Evolutionary conservation across 2,797 vertebrate species (phyloP).

Genomic region (Danio tinwini): DNA sequence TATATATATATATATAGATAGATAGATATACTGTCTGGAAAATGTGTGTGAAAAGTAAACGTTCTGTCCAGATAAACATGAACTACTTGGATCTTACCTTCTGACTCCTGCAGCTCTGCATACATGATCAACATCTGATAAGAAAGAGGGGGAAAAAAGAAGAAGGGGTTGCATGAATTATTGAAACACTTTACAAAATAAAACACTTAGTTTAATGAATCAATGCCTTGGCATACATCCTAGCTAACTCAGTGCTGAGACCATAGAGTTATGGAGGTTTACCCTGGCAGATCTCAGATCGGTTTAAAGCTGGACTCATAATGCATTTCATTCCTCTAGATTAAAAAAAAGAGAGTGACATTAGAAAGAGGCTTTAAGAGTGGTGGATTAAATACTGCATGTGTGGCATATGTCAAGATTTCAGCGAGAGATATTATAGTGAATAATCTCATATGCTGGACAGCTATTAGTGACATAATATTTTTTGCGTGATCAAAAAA

Average conservation of each 20-base stretch:
- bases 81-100: neutral
- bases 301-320: slow-evolving; percentile 1
- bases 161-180: slow-evolving; percentile 6
- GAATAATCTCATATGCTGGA: neutral
- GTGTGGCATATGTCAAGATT: slow-evolving; percentile 18
- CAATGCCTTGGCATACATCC: slow-evolving; percentile 17
- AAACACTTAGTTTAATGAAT: slow-evolving; percentile 31
- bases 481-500: neutral
- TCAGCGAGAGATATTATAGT: slow-evolving; percentile 16
- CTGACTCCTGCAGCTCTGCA: slow-evolving; percentile 6
- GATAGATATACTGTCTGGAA: neutral
- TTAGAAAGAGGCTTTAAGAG: slow-evolving; percentile 15
- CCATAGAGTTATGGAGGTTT: slow-evolving; percentile 11
- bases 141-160: neutral
- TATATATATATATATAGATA: too few species aligned
- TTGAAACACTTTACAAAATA: slow-evolving; percentile 14
- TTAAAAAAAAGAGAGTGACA: slow-evolving; percentile 9
- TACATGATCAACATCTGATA: neutral
- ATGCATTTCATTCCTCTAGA: slow-evolving; percentile 21
- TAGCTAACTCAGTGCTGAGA: slow-evolving; percentile 8
- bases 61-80: neutral
- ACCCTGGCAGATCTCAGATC: neutral
- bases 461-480: neutral
- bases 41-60: neutral
- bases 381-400: slow-evolving; percentile 16